These are phyloP conservation scores for Drosophila tsacasi DNA, from an alignment of 1,140 invertebrate genomes.

Conservation along the genomic window DNA sequence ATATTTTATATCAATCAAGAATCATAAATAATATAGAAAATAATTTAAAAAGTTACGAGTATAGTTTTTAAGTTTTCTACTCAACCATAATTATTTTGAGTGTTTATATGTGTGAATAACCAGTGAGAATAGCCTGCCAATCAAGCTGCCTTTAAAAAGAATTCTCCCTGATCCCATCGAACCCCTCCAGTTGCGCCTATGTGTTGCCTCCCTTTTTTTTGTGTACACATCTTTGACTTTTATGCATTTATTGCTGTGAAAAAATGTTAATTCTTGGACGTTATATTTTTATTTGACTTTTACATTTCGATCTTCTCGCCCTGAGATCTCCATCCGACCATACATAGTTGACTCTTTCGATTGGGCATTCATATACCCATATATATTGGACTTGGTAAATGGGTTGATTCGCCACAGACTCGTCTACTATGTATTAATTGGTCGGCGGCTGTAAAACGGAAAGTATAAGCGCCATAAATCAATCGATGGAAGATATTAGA, in stretches of 20 bases:
- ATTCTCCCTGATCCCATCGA: constrained; percentile 2
- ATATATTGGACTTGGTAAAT: constrained; percentile 29
- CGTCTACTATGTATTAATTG: constrained; percentile 63
- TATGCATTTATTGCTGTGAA: constrained; percentile 68
- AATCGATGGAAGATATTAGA: constrained; percentile 28
- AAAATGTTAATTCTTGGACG: constrained; percentile 65
- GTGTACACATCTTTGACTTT: constrained; percentile 53
- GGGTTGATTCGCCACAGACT: constrained; percentile 42
- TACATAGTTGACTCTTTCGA: constrained; percentile 58
- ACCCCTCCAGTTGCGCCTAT: constrained; percentile 15
- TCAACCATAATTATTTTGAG: not conserved
- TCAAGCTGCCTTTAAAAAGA: constrained; percentile 20
- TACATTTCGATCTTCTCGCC: constrained; percentile 45
- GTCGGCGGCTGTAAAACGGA: constrained; percentile 40
- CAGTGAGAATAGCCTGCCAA: not conserved
- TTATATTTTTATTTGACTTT: constrained; percentile 67
- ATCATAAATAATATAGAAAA: not conserved
- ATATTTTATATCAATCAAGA: not conserved
- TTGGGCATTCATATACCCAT: constrained; percentile 27
- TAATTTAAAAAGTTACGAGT: not conserved
- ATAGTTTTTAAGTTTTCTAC: not conserved
- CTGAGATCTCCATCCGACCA: constrained; percentile 41
- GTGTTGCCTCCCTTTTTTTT: constrained; percentile 8
- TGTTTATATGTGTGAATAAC: not conserved
- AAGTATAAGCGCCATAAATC: constrained; percentile 50